Evolutionary conservation across 2,888 invertebrate genomes (phyloP).

Genomic region (Mechanitis messenoides): DNA sequence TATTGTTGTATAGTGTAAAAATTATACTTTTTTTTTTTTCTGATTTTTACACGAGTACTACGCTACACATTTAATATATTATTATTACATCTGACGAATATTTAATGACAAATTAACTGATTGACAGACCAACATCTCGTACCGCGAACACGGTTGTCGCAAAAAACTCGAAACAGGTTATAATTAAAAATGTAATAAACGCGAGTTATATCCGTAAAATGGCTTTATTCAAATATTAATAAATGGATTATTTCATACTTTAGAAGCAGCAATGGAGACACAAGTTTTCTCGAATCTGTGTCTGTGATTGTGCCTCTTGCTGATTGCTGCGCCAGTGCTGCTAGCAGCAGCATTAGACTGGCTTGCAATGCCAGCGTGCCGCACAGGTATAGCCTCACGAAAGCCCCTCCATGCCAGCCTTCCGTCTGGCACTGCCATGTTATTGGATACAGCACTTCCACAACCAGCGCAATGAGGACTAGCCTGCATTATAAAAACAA

Average conservation of each 20-base stretch:
- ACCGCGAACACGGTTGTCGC: too few species aligned
- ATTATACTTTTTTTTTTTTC: too few species aligned
- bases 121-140: too few species aligned
- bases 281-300: constrained; percentile 80
- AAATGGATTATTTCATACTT: constrained; percentile 73
- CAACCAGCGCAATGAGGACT: constrained; percentile 79
- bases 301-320: constrained; percentile 88
- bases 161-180: too few species aligned
- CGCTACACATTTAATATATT: too few species aligned
- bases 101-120: too few species aligned
- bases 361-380: constrained; percentile 82
- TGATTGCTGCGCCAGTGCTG: constrained; percentile 82
- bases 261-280: constrained; percentile 82
- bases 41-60: too few species aligned
- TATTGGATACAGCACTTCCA: constrained; percentile 79
- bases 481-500: constrained; percentile 69
- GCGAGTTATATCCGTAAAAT: too few species aligned
- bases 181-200: background rate
- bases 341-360: constrained; percentile 78
- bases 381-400: constrained; percentile 83
- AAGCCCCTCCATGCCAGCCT: constrained; percentile 82
- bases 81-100: too few species aligned
- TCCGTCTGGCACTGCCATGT: constrained; percentile 83
- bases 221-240: background rate
- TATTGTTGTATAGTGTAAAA: too few species aligned